A percentile compares a stretch with the other conserved stretches of the same genome.
Evolutionary conservation across 2,113 vertebrate genomes (phyloP).

Genomic region (Podarcis raffonei): DNA sequence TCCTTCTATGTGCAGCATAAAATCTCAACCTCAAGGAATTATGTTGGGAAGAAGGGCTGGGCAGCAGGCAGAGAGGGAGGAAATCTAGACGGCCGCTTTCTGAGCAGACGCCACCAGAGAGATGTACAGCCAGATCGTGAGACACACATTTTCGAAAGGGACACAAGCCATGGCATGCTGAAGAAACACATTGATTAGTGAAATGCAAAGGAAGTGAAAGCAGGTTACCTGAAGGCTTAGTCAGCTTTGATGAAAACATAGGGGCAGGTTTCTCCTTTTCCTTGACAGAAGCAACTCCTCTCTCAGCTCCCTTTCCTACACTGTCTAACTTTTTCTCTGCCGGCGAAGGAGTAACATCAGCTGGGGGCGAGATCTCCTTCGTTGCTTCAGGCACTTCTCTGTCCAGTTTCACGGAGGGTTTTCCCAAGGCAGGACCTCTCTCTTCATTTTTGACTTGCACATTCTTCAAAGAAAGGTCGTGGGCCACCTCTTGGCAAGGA

Average conservation of each 20-base stretch:
- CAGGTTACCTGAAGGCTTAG: conserved; percentile 82
- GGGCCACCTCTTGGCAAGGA: conserved; percentile 70
- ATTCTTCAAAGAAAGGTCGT: conserved; percentile 71
- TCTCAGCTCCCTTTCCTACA: conserved; percentile 70
- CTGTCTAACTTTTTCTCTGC: conserved; percentile 66
- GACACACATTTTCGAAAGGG: background rate
- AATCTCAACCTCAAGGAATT: conserved; percentile 1
- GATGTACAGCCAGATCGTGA: background rate
- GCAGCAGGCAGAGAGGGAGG: background rate
- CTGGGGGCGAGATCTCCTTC: conserved; percentile 42
- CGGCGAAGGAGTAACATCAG: conserved; percentile 63
- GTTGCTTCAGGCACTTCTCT: conserved; percentile 68
- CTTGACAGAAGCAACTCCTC: conserved; percentile 69
- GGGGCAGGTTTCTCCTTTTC: conserved; percentile 72
- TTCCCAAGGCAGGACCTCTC: conserved; percentile 55
- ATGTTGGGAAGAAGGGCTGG: conserved; percentile 29
- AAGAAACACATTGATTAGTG: conserved; percentile 60
- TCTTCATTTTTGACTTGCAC: conserved; percentile 64
- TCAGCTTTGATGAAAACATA: conserved; percentile 80
- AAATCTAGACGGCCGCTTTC: background rate
- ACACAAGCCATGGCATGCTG: conserved; percentile 48
- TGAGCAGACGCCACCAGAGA: background rate
- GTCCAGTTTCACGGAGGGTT: conserved; percentile 64
- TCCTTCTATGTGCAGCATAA: background rate
- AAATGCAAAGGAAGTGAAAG: conserved; percentile 64